phyloP scores from a whole-genome alignment of 1,140 invertebrate genomes.

The Thaumetopoea pityocampa region DNA sequence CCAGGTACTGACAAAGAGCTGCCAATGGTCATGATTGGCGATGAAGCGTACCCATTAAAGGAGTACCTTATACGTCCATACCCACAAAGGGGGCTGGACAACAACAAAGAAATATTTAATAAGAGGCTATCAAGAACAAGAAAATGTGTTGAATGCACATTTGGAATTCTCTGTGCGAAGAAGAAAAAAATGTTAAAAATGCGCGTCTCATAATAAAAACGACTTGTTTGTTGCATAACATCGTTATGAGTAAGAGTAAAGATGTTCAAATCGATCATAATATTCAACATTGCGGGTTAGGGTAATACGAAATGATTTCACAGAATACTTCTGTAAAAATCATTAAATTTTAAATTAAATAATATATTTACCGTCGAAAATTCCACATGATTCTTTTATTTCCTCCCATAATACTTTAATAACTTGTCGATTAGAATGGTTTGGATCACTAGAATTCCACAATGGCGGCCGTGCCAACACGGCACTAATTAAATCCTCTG shows the following conservation, averaged over 20 bases:
- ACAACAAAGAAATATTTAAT: background rate
- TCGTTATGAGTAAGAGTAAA: too few species aligned
- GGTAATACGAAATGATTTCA: too few species aligned
- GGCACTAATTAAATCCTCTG: background rate
- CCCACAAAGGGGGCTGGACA: background rate
- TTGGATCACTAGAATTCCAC: background rate
- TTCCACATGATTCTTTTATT: background rate
- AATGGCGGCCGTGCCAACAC: background rate
- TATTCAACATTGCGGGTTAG: too few species aligned
- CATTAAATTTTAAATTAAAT: too few species aligned
- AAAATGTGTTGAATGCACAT: background rate
- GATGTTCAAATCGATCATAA: too few species aligned
- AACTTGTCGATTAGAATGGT: background rate
- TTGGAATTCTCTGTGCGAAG: background rate
- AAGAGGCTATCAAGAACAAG: background rate
- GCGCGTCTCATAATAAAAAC: background rate
- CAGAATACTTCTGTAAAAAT: too few species aligned
- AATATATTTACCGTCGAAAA: background rate
- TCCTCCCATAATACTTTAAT: background rate
- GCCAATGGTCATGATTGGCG: constrained; percentile 17
- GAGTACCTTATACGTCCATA: constrained; percentile 25
- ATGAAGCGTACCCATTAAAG: constrained; percentile 25
- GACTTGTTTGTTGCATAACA: background rate
- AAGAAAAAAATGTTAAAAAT: background rate
- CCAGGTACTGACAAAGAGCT: constrained; percentile 3